Conservation (phyloP, 1,140 invertebrate genomes). For the Magallana gigas region DNA sequence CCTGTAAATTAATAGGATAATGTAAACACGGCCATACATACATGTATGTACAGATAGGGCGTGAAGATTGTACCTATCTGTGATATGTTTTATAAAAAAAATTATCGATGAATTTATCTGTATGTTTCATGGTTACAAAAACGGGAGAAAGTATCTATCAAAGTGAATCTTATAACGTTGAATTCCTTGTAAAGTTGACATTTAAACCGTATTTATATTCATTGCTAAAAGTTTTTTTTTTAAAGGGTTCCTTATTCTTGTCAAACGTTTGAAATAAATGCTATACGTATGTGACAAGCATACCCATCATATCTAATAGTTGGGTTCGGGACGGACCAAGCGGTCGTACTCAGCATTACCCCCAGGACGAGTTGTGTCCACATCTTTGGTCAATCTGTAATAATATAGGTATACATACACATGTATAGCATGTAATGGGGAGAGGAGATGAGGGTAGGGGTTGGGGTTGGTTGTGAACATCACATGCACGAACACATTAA, state of each 20-base stretch:
- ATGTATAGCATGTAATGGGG: too few relatives aligned
- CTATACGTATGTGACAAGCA: not conserved
- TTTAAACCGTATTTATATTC: not conserved
- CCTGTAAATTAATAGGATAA: not conserved
- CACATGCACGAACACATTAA: too few relatives aligned
- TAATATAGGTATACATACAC: too few relatives aligned
- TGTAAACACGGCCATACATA: too few relatives aligned
- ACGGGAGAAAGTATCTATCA: not conserved
- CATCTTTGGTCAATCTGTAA: not conserved
- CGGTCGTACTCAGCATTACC: not conserved
- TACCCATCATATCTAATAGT: conserved; percentile 19
- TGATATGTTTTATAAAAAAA: too few relatives aligned
- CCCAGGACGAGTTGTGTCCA: not conserved
- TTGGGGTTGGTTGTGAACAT: too few relatives aligned
- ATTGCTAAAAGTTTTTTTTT: not conserved
- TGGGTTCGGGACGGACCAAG: not conserved
- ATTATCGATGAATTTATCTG: too few relatives aligned
- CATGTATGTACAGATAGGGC: too few relatives aligned
- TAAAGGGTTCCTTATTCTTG: not conserved
- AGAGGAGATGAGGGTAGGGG: too few relatives aligned
- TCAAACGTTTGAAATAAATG: not conserved
- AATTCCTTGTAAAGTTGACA: not conserved
- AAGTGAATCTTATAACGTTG: not conserved
- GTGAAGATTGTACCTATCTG: too few relatives aligned
- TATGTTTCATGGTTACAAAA: not conserved